These are phyloP conservation scores for Schizotus pectinicornis DNA, from an alignment of 2,888 invertebrate genomes.

Conservation along the genomic window DNA sequence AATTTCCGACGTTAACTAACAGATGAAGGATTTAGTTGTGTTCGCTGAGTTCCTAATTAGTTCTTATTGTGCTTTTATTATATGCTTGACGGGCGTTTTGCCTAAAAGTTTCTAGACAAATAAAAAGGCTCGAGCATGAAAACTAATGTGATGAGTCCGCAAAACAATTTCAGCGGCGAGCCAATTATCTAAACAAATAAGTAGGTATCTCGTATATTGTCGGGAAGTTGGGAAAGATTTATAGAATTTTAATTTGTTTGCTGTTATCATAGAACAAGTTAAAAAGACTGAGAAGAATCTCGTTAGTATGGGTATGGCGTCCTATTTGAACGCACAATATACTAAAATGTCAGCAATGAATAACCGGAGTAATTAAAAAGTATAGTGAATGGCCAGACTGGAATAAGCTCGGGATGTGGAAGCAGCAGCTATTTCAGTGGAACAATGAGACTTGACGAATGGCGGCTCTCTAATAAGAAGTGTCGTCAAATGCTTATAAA, in stretches of 20 bases:
- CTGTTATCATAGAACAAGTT: conserved; percentile 13
- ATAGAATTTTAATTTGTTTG: conserved; percentile 22
- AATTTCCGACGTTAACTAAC: too few species aligned
- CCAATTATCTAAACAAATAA: conserved; percentile 19
- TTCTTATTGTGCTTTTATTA: too few species aligned
- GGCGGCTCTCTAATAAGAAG: conserved; percentile 35
- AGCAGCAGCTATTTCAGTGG: conserved; percentile 25
- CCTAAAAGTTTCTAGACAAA: conserved; percentile 11
- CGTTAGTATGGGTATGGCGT: conserved; percentile 27
- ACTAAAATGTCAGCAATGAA: conserved; percentile 33
- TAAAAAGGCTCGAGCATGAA: conserved; percentile 1
- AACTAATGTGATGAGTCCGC: background rate
- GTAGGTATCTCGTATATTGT: too few species aligned
- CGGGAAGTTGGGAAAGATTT: conserved; percentile 12
- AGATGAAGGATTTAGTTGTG: too few species aligned
- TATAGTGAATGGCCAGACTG: conserved; percentile 32
- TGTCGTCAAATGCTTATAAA: conserved; percentile 33
- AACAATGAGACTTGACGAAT: conserved; percentile 38
- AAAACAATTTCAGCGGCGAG: conserved; percentile 9
- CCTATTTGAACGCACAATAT: conserved; percentile 28
- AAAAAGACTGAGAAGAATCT: conserved; percentile 19
- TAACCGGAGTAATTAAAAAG: conserved; percentile 38
- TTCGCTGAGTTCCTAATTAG: too few species aligned
- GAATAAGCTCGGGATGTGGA: conserved; percentile 32
- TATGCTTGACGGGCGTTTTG: background rate